A percentile compares a stretch with the other conserved stretches of the same genome.
Evolutionary conservation across 1,140 invertebrate genomes (phyloP).

Genomic region (Cylas formicarius): DNA sequence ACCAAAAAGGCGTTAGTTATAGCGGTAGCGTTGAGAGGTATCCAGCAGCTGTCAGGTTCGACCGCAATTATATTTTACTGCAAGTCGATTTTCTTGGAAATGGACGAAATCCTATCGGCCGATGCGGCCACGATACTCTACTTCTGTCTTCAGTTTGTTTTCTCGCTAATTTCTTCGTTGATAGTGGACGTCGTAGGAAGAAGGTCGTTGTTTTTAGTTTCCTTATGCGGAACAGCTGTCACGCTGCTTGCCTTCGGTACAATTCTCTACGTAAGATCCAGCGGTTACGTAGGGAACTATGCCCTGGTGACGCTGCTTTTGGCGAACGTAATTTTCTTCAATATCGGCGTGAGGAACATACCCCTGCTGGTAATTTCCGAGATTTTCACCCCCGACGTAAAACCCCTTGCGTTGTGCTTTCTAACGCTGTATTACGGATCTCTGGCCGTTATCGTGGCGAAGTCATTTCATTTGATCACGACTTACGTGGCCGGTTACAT

Average conservation of each 20-base stretch:
- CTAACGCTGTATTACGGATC: conserved; percentile 61
- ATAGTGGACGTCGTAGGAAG: conserved; percentile 67
- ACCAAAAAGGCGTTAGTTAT: conserved; percentile 58
- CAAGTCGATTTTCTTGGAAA: conserved; percentile 61
- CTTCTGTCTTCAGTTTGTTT: conserved; percentile 57
- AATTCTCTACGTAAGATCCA: conserved; percentile 42
- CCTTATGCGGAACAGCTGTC: conserved; percentile 44
- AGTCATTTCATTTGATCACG: conserved; percentile 59
- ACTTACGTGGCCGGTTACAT: conserved; percentile 55
- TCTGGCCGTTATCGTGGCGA: conserved; percentile 64
- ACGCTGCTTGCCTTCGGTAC: conserved; percentile 50
- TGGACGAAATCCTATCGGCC: conserved; percentile 41
- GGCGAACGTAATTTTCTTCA: conserved; percentile 59
- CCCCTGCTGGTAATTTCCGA: conserved; percentile 64
- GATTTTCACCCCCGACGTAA: conserved; percentile 60
- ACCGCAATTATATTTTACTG: conserved; percentile 66
- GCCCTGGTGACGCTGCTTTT: conserved; percentile 58
- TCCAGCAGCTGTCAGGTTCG: conserved; percentile 69
- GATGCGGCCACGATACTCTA: conserved; percentile 48
- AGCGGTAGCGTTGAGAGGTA: conserved; percentile 55
- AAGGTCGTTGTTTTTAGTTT: conserved; percentile 57
- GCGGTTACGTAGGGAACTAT: conserved; percentile 37
- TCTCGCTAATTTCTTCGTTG: conserved; percentile 53
- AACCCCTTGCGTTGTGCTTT: conserved; percentile 58
- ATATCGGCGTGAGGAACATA: conserved; percentile 60